Evolutionary conservation across 2,113 vertebrate species (phyloP), one percentile per base, ranked within the genome.

Genomic region (Saccopteryx bilineata): DNA sequence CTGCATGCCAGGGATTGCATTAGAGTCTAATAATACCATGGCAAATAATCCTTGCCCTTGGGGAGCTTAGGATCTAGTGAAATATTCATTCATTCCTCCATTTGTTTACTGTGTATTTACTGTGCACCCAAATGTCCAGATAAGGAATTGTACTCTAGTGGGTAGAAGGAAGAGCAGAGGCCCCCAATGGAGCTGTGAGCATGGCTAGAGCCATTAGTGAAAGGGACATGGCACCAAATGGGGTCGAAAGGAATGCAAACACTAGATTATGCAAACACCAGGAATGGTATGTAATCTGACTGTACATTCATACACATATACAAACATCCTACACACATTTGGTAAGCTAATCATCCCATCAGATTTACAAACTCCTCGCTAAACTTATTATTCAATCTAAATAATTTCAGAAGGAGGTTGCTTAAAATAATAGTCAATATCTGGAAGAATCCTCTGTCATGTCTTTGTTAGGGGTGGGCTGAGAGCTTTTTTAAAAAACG

Each of bases 41-140:
- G 28, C 72, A 82, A 90, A 74, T 79, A 21, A 68, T 90, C 39
- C 63, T 85, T 84, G n/a, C 31, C 58, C 63, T 85, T 54, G 31
- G 33, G 56, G 39, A 88, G 39, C 17, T 60, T 81, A 81, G 52
- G 18, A 26, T 69, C 54, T 74, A 74, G 50, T 93, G 84, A 96
- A 82, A 90, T 93, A 85, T 50, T 69, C 28, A 63, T 79, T 31
- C 65, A 31, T 15, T 31, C 65, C 14, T 79, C 93, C 21, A 85
- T 56, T 93, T 56, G 88, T 65, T 96, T 28, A 92, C 63, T 19
- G 17, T 48, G 17, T 87, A n/a, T 95, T 91, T 81, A 91, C 54
- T 84, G n/a, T 85, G n/a, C 86, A 56, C 61, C 7, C 69, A 60
- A 8, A 46, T 28, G 21, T 65, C 72, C 17, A 79, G 54, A 68